Conservation (phyloP, 2,888 invertebrate genomes). For the Yponomeuta plumbellus region DNA sequence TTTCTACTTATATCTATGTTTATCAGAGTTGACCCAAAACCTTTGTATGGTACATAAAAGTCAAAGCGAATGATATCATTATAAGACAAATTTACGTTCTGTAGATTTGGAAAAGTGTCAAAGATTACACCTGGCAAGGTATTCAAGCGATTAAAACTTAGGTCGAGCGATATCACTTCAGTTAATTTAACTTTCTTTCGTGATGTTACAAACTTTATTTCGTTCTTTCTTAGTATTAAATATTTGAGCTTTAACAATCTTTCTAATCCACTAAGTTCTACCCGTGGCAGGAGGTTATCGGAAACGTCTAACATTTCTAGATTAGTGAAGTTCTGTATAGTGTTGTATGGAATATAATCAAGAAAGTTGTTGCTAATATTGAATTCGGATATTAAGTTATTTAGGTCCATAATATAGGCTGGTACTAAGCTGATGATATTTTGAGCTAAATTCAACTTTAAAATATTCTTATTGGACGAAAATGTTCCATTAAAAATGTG, state of each 20-base stretch:
- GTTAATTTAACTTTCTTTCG: slow-evolving; percentile 53
- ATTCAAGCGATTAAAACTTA: slow-evolving; percentile 60
- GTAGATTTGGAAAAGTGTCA: slow-evolving; percentile 62
- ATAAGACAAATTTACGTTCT: slow-evolving; percentile 61
- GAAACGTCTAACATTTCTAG: slow-evolving; percentile 84
- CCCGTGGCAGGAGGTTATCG: slow-evolving; percentile 80
- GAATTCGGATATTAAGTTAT: slow-evolving; percentile 84
- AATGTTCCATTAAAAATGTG: slow-evolving; percentile 83
- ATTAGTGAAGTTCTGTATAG: slow-evolving; percentile 83
- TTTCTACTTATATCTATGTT: slow-evolving; percentile 67
- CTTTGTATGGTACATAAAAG: slow-evolving; percentile 51
- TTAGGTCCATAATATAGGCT: slow-evolving; percentile 79
- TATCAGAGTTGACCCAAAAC: slow-evolving; percentile 46
- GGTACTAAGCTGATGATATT: slow-evolving; percentile 82
- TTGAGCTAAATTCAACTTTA: slow-evolving; percentile 83
- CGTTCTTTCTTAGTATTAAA: slow-evolving; percentile 60
- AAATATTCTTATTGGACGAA: slow-evolving; percentile 83
- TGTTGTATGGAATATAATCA: slow-evolving; percentile 85
- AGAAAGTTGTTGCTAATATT: slow-evolving; percentile 85
- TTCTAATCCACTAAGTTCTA: slow-evolving; percentile 80
- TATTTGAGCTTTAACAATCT: slow-evolving; percentile 56
- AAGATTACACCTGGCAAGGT: slow-evolving; percentile 51
- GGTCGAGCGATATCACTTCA: slow-evolving; percentile 54
- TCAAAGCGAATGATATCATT: slow-evolving; percentile 60
- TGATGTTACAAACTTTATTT: slow-evolving; percentile 54